phyloP scores from a whole-genome alignment of 1,140 invertebrate species.

The Drosophila aff. region DNA sequence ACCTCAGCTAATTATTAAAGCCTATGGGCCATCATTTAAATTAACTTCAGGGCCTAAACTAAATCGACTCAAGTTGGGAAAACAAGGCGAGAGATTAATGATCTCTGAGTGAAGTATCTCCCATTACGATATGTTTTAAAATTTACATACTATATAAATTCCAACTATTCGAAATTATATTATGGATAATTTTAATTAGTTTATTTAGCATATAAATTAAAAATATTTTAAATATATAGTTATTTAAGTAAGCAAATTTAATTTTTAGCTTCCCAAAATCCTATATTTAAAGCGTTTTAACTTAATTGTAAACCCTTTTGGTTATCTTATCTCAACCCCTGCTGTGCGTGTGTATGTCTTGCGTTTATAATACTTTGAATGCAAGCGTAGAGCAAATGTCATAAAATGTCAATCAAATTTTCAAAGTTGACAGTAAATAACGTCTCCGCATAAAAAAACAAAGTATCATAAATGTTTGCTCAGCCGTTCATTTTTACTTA shows the following conservation, averaged over 20 bases:
- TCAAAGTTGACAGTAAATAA: slow-evolving; percentile 22
- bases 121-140: not conserved
- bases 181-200: not conserved
- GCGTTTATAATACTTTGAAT: slow-evolving; percentile 16
- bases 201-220: not conserved
- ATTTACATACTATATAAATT: not conserved
- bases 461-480: not conserved
- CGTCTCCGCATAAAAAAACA: not conserved
- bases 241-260: not conserved
- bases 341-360: not conserved
- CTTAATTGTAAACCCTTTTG: not conserved
- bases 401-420: slow-evolving; percentile 23
- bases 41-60: not conserved
- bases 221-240: not conserved
- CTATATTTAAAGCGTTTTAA: not conserved
- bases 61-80: not conserved
- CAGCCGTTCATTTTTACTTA: not conserved
- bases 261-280: not conserved
- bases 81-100: not conserved
- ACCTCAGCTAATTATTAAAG: not conserved
- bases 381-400: slow-evolving; percentile 38
- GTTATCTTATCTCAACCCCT: not conserved
- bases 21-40: not conserved
- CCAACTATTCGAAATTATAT: not conserved
- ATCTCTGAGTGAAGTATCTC: not conserved